Percentiles rank a stretch among this genome's conserved stretches.
These are phyloP conservation scores for Drosophila dives DNA, from an alignment of 2,888 invertebrate species.

Conservation along the genomic window DNA sequence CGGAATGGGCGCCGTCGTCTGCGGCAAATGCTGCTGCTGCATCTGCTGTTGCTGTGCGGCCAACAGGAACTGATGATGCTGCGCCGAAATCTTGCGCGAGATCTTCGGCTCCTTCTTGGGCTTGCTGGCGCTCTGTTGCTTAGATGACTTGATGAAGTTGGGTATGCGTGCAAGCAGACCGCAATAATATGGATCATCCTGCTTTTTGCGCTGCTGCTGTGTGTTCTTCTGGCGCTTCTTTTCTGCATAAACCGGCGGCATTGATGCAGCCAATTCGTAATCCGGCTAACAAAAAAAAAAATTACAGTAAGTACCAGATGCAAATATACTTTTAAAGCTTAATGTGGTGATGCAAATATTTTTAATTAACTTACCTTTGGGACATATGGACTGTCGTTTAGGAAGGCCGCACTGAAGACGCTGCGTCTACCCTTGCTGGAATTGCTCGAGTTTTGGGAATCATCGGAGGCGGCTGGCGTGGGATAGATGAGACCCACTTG, in stretches of 20 bases:
- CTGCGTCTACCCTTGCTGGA: slow-evolving; percentile 80
- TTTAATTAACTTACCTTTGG: slow-evolving; percentile 77
- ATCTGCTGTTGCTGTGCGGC: slow-evolving; percentile 51
- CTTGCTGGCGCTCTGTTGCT: slow-evolving; percentile 66
- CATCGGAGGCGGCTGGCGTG: slow-evolving; percentile 81
- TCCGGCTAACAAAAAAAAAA: slow-evolving; percentile 69
- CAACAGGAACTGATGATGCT: slow-evolving; percentile 72
- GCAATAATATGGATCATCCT: slow-evolving; percentile 90
- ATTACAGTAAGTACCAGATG: background rate
- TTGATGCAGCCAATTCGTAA: slow-evolving; percentile 75
- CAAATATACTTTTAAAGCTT: background rate
- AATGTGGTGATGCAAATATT: background rate
- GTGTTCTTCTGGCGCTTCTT: slow-evolving; percentile 72
- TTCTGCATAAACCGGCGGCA: slow-evolving; percentile 67
- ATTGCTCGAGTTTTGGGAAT: slow-evolving; percentile 79
- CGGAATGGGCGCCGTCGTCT: slow-evolving; percentile 81
- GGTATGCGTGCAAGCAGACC: slow-evolving; percentile 89
- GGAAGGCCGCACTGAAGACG: slow-evolving; percentile 76
- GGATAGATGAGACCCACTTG: slow-evolving; percentile 84
- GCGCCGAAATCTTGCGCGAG: slow-evolving; percentile 84
- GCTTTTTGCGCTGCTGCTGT: slow-evolving; percentile 82
- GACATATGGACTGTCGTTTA: slow-evolving; percentile 83
- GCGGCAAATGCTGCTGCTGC: slow-evolving; percentile 53
- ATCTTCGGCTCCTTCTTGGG: slow-evolving; percentile 82
- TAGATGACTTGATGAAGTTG: slow-evolving; percentile 88